Evolutionary conservation across 2,113 vertebrate genomes (phyloP).

Genomic region (Junco hyemalis): DNA sequence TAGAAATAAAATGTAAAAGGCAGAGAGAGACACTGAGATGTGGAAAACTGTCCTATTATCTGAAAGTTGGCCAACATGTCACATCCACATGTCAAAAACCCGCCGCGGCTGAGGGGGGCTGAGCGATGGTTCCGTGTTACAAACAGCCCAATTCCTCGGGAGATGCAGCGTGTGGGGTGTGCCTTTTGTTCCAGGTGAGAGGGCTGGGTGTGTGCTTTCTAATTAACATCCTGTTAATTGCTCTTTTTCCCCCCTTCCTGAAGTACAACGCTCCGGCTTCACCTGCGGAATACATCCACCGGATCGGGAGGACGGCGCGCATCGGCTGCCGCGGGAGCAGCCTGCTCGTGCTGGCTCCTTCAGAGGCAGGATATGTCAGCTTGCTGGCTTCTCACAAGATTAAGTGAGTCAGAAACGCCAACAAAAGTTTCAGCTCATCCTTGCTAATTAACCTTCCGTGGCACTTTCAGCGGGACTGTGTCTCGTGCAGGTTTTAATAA

Average conservation of each 20-base stretch:
- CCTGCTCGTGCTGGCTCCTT: constrained; percentile 92
- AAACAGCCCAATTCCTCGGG: neutral
- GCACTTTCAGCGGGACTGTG: constrained; percentile 58
- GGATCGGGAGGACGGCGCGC: constrained; percentile 91
- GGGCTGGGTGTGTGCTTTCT: constrained; percentile 18
- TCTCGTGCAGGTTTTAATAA: constrained; percentile 71
- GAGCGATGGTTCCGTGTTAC: constrained; percentile 21
- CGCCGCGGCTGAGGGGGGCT: constrained; percentile 38
- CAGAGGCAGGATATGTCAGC: constrained; percentile 87
- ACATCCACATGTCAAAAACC: constrained; percentile 51
- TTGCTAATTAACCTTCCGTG: constrained; percentile 77
- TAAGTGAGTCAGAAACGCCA: constrained; percentile 86
- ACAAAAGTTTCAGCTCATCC: constrained; percentile 68
- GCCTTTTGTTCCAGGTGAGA: constrained; percentile 41
- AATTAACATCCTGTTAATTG: constrained; percentile 67
- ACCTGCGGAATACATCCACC: constrained; percentile 91
- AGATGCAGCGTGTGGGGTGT: neutral
- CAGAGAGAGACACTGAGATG: constrained; percentile 31
- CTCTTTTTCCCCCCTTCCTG: constrained; percentile 12
- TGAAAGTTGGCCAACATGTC: constrained; percentile 71
- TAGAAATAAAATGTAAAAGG: constrained; percentile 62
- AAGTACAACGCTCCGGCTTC: constrained; percentile 87
- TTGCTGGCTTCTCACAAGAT: constrained; percentile 92
- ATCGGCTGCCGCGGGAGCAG: constrained; percentile 88
- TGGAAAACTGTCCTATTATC: constrained; percentile 47